Evolutionary conservation across 1,140 invertebrate genomes (phyloP).

Genomic region (Rhagoletis pomonella): DNA sequence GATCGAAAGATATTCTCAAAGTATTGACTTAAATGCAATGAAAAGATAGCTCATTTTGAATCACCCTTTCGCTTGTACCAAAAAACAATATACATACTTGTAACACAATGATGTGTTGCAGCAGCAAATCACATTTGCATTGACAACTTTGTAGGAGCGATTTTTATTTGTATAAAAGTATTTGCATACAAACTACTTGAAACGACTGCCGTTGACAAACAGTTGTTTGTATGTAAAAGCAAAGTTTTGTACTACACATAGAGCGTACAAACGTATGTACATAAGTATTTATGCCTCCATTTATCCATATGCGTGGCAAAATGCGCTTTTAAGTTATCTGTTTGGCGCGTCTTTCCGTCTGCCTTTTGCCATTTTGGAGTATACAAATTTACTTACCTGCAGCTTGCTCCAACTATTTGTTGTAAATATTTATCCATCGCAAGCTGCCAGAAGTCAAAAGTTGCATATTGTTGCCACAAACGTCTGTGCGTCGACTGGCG

Average conservation of each 20-base stretch:
- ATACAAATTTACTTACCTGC: too few relatives aligned
- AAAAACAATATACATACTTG: background rate
- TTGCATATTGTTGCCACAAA: background rate
- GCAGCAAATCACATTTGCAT: background rate
- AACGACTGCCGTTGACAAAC: background rate
- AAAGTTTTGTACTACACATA: background rate
- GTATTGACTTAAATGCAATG: background rate
- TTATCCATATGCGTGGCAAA: background rate
- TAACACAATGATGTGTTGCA: slow-evolving; percentile 7
- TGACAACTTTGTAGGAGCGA: slow-evolving; percentile 12
- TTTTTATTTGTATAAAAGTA: slow-evolving; percentile 8
- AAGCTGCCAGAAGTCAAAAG: background rate
- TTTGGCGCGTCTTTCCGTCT: background rate
- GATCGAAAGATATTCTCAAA: too few relatives aligned
- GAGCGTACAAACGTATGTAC: background rate
- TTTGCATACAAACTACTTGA: background rate
- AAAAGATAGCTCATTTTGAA: background rate
- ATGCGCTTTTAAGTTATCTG: background rate
- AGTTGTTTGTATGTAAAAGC: background rate
- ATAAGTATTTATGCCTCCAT: background rate
- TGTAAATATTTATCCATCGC: background rate
- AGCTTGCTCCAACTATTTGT: background rate
- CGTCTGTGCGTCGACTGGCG: background rate
- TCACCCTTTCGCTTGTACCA: background rate
- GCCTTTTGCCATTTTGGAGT: background rate